Percentiles rank a stretch among this genome's conserved stretches.
Conservation (phyloP, 2,113 vertebrate species). For the Guaruba guarouba region DNA sequence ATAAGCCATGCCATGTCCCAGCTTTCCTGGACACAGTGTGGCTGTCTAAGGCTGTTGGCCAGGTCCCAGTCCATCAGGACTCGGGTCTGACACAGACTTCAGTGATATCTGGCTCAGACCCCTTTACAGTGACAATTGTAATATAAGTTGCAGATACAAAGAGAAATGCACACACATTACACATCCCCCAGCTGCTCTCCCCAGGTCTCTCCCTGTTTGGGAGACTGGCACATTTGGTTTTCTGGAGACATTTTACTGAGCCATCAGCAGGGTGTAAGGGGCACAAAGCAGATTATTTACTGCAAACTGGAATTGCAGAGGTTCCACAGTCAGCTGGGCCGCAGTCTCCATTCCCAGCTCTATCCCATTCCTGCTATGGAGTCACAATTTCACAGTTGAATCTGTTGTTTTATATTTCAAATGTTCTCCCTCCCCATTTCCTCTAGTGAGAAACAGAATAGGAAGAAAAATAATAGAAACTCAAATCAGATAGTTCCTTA, state of each 20-base stretch:
- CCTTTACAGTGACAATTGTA: neutral
- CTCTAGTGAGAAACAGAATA: neutral
- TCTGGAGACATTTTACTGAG: neutral
- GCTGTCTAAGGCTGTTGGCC: neutral
- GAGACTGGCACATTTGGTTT: neutral
- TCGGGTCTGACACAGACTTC: neutral
- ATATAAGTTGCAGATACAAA: neutral
- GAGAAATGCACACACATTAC: neutral
- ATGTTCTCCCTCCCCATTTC: neutral
- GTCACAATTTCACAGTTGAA: neutral
- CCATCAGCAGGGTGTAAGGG: neutral
- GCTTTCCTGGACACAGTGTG: neutral
- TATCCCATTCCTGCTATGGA: neutral
- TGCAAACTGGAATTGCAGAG: neutral
- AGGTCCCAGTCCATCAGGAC: neutral
- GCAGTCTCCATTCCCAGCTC: neutral
- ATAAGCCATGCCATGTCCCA: neutral
- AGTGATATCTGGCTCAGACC: neutral
- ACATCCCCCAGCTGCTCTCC: neutral
- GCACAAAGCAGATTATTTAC: neutral
- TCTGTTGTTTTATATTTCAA: neutral
- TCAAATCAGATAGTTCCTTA: slow-evolving; percentile 22
- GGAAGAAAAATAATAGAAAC: slow-evolving; percentile 1
- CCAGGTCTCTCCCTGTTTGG: neutral
- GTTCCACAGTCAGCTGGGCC: neutral